Percentiles rank a stretch among this genome's conserved stretches.
Conservation (phyloP, 1,140 invertebrate genomes). For the Drosophila paulistorum region DNA sequence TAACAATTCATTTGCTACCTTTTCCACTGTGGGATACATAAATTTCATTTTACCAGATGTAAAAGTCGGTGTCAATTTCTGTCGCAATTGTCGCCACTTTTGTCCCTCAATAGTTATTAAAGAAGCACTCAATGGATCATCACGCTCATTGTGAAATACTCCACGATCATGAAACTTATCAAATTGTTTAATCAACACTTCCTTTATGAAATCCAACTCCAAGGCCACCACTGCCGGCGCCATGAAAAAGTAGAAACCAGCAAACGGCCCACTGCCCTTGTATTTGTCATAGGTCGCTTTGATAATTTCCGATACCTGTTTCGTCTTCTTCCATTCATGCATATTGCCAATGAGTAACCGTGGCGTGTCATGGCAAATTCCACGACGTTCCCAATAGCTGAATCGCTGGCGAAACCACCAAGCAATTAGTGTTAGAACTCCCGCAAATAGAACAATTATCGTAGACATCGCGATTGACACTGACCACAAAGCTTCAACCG, state of each 20-base stretch:
- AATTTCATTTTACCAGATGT: too few species aligned
- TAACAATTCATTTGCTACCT: too few species aligned
- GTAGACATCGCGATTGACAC: too few species aligned
- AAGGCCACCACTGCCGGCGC: neutral
- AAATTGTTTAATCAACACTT: constrained; percentile 85
- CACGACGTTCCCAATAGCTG: constrained; percentile 31
- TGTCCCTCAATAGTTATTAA: constrained; percentile 83
- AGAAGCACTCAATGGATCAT: constrained; percentile 83
- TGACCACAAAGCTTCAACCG: too few species aligned
- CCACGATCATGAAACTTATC: constrained; percentile 84
- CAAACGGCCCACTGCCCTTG: neutral
- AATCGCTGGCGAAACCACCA: neutral
- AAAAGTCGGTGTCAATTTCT: constrained; percentile 83
- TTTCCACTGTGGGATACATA: too few species aligned
- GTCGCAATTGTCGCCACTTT: constrained; percentile 85
- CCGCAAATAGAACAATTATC: too few species aligned
- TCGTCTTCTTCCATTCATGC: neutral
- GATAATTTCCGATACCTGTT: neutral
- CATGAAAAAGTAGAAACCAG: neutral
- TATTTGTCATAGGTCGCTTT: constrained; percentile 9
- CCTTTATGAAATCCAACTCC: constrained; percentile 81
- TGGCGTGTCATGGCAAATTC: constrained; percentile 13
- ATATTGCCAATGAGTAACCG: constrained; percentile 26
- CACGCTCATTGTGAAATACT: constrained; percentile 82
- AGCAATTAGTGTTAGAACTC: constrained; percentile 3